Evolutionary conservation across 92 coral and sea anemone genomes (phyloP).

Genomic region (Epizoanthus ramosus): DNA sequence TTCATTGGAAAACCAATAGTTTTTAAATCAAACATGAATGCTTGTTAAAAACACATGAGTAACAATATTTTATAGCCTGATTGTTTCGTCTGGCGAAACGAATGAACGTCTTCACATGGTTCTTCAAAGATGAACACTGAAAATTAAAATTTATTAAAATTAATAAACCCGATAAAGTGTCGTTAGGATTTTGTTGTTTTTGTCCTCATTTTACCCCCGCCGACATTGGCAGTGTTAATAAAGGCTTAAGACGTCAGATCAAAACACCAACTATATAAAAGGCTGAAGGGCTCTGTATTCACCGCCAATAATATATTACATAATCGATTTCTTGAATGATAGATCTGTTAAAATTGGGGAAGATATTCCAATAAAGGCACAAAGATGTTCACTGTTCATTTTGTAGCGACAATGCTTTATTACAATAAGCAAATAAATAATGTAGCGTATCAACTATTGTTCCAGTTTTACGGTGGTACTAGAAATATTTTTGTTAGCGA

Average conservation of each 20-base stretch:
- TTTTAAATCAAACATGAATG: too few relatives aligned
- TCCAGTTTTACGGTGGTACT: not conserved
- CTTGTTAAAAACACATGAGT: too few relatives aligned
- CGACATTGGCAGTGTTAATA: too few relatives aligned
- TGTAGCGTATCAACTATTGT: not conserved
- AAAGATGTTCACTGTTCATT: not conserved
- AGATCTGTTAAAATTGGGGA: not conserved
- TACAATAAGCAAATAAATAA: slow-evolving; percentile 12
- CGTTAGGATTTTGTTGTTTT: slow-evolving; percentile 4
- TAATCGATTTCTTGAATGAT: too few relatives aligned
- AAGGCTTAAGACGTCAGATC: too few relatives aligned
- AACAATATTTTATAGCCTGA: not conserved
- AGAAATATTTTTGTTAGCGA: not conserved
- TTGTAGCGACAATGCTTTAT: not conserved
- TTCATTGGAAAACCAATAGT: too few relatives aligned
- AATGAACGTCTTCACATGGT: not conserved
- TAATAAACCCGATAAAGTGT: not conserved
- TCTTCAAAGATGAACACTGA: not conserved
- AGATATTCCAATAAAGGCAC: not conserved
- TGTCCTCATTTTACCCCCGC: not conserved
- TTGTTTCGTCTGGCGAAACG: not conserved
- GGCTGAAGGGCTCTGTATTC: too few relatives aligned
- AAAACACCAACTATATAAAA: too few relatives aligned
- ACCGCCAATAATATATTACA: too few relatives aligned
- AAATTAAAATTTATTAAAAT: not conserved